Conservation (phyloP, 23 tunicate species). For the Botrylloides violaceus region DNA sequence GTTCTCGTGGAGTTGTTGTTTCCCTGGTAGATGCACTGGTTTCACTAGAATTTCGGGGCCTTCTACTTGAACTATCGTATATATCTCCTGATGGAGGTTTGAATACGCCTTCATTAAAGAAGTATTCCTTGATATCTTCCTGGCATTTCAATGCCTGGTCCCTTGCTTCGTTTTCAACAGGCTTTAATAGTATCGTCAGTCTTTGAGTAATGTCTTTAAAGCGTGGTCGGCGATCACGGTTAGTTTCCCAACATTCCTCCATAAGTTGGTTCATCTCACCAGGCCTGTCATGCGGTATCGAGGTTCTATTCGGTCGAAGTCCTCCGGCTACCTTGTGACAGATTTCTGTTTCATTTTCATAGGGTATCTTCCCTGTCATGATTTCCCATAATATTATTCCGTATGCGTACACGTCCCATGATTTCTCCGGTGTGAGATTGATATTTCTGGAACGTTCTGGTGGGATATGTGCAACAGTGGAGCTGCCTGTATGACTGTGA, state of each 20-base stretch:
- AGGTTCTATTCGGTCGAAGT: background rate
- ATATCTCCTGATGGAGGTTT: slow-evolving; percentile 7
- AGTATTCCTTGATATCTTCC: background rate
- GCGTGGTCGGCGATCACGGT: background rate
- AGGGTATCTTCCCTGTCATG: slow-evolving; percentile 5
- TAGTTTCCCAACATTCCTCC: slow-evolving; percentile 1
- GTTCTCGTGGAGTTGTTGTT: background rate
- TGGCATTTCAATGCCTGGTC: slow-evolving; percentile 3
- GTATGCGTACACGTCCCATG: slow-evolving; percentile 14
- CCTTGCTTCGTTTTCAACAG: background rate
- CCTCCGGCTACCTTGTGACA: background rate
- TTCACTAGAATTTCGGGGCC: background rate
- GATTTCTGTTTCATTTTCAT: background rate
- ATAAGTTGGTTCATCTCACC: background rate
- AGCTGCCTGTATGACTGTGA: background rate
- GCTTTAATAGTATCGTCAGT: background rate
- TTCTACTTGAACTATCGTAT: background rate
- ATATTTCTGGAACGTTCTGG: slow-evolving; percentile 10
- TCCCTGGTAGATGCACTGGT: background rate
- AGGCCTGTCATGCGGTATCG: background rate
- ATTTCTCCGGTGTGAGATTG: background rate
- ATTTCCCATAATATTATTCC: slow-evolving; percentile 13
- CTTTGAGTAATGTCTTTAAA: background rate
- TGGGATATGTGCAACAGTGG: slow-evolving; percentile 7
- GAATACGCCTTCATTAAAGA: background rate